Conservation (phyloP, 2,888 invertebrate genomes). For the Meliscaeva auricollis region DNA sequence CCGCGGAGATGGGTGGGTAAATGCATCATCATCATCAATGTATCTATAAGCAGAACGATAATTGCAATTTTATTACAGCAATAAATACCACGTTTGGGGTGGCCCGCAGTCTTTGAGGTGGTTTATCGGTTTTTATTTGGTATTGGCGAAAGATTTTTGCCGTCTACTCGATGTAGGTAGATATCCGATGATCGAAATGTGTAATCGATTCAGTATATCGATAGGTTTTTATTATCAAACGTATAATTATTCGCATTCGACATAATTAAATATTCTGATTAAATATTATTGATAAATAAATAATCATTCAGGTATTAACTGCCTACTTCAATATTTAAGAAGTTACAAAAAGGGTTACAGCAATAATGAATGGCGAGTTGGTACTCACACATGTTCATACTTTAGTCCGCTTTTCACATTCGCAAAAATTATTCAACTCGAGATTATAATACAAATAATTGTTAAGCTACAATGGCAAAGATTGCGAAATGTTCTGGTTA, state of each 20-base stretch:
- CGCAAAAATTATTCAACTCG: too few species aligned
- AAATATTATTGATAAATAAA: slow-evolving; percentile 48
- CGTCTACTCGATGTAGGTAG: not conserved
- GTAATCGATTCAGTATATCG: not conserved
- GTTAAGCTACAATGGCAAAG: too few species aligned
- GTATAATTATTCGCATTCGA: slow-evolving; percentile 45
- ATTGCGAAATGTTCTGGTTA: too few species aligned
- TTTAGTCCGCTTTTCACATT: too few species aligned
- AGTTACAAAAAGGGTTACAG: too few species aligned
- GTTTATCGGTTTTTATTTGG: slow-evolving; percentile 15
- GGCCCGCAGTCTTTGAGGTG: slow-evolving; percentile 26
- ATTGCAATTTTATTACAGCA: slow-evolving; percentile 66
- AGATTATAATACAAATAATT: too few species aligned
- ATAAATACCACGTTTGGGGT: slow-evolving; percentile 41
- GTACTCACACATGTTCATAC: too few species aligned
- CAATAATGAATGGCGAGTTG: too few species aligned
- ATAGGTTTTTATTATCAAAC: slow-evolving; percentile 44
- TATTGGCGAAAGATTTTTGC: slow-evolving; percentile 2
- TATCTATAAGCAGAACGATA: slow-evolving; percentile 26
- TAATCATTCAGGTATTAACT: not conserved
- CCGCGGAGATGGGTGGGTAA: too few species aligned
- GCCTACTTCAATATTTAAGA: not conserved
- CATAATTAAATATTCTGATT: slow-evolving; percentile 48
- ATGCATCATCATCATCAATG: too few species aligned
- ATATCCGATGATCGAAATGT: not conserved